Percentiles rank a stretch among this genome's conserved stretches.
Evolutionary conservation across 2,113 vertebrate genomes (phyloP).

Genomic region (Eurypyga helias): DNA sequence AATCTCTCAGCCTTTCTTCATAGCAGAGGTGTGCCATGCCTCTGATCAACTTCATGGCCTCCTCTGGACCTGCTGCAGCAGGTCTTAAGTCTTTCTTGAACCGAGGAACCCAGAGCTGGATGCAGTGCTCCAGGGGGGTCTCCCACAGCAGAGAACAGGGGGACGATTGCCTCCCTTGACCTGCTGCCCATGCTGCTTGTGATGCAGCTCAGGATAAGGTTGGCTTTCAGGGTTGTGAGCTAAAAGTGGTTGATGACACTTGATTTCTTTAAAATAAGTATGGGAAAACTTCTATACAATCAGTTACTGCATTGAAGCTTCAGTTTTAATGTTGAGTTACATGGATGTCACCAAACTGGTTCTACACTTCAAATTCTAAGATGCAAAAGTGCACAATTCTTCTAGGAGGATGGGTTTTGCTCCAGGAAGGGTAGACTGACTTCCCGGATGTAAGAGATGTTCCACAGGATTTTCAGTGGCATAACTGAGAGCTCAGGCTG

Average conservation of each 20-base stretch:
- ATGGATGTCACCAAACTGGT: not conserved
- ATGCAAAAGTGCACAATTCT: not conserved
- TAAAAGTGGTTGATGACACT: not conserved
- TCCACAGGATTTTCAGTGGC: not conserved
- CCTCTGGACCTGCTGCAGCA: not conserved
- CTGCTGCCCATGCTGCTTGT: accelerated
- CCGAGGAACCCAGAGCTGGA: not conserved
- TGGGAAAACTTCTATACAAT: not conserved
- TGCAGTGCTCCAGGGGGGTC: accelerated
- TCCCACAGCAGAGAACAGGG: accelerated
- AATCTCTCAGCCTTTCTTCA: not conserved
- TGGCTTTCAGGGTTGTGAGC: not conserved
- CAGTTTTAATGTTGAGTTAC: not conserved
- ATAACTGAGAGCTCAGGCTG: not conserved
- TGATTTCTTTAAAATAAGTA: not conserved
- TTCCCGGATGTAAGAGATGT: not conserved
- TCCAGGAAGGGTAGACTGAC: not conserved
- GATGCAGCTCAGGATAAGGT: not conserved
- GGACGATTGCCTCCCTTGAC: accelerated
- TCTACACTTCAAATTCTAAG: not conserved
- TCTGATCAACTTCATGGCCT: accelerated
- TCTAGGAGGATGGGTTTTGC: not conserved
- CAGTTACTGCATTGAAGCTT: not conserved
- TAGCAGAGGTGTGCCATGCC: not conserved
- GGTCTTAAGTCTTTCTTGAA: not conserved